Evolutionary conservation across 1,140 invertebrate species (phyloP), one percentile per base, ranked within the genome.

Genomic region (Tyrophagus putrescentiae): DNA sequence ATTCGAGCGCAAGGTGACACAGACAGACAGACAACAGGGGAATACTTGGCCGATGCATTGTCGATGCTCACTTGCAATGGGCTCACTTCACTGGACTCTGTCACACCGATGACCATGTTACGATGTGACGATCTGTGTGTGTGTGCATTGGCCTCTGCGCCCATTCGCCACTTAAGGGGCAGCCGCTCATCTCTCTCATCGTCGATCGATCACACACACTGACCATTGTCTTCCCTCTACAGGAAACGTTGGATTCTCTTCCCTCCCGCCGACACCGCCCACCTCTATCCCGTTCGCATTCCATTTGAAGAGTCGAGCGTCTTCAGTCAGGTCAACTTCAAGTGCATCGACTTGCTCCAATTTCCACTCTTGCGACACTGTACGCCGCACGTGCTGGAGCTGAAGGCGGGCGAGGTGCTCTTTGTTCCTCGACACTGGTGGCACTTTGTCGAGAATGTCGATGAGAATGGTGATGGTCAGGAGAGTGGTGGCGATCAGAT

Each of bases 281-380:
- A 64, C 48, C 72, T 96, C 60, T 80, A 82, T 66, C 82, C 87
- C 60, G 87, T 86, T 9, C 78, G 93, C 69, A 77, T 96, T 60
- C 93, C 93, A 16, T 97, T 91, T 75, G 93, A 97, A 76, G 93
- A 98, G 70, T 95, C 91, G 0, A 96, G 88, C 74, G 78, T 97
- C 25, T 98, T 92, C 71, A 92, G 87, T 70, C 76, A 80, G 71
- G 75, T 85, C 31, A 87, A 88, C 73, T 84, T 89, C 67, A 60
- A 64, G 44, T 1, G 27, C 3, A 72, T 74, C 42, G 67, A 76
- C 65, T 57, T 71, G 3, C 18, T 60, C 23, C 57, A 60, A 34
- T 70, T 69, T 68, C 70, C 70, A 52, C n/a, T 61, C 18, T 74
- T 74, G 65, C 64, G 69, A 63, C 70, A 74, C 64, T 16, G 25